Evolutionary conservation across 1,140 invertebrate species (phyloP), one percentile per base, ranked within the genome.

Genomic region (Apis florea): DNA sequence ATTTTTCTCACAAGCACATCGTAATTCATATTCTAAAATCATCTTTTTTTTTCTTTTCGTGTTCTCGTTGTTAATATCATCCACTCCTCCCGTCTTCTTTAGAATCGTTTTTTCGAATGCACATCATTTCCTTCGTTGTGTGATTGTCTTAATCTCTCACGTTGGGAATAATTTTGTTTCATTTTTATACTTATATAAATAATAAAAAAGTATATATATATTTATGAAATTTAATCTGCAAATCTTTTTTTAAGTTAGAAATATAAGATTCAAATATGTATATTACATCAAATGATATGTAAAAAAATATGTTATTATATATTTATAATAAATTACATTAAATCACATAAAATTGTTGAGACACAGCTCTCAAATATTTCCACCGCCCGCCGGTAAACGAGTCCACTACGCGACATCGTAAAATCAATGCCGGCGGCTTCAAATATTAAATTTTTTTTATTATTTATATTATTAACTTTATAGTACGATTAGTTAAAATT

Each of bases 1-100:
- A n/a, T 54, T 61, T 59, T 66, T 54, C 2, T 83, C 24, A 56
- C 77, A 77, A 31, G 85, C 85, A 13, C 79, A 72, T 59, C 63
- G 70, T 10, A 31, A 67, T 58, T 89, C 88, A 63, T 72, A 89
- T 11, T 88, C 78, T 64, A 51, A 24, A 66, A 89, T 89, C 54
- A 63, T 89, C 71, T 82, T 79, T 21, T 56, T n/a, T 17, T 88
- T 89, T 12, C 26, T 21, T 79, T 61, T 89, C 84, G 26, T 86
- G 87, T 58, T 82, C 19, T 5, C 59, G 75, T n/a, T 75, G 84
- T 13, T 89, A 76, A n/a, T 12, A 72, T 76, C 31, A 24, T 47
- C 88, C 88, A 89, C 64, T 86, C 64, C 17, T n/a, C n/a, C n/a
- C 61, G 74, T 68, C 87, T 82, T 24, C 82, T 82, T 4, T 53